A percentile compares a stretch with the other conserved stretches of the same genome.
Evolutionary conservation across 2,113 vertebrate species (phyloP).

Genomic region (Colistium nudipinnis): DNA sequence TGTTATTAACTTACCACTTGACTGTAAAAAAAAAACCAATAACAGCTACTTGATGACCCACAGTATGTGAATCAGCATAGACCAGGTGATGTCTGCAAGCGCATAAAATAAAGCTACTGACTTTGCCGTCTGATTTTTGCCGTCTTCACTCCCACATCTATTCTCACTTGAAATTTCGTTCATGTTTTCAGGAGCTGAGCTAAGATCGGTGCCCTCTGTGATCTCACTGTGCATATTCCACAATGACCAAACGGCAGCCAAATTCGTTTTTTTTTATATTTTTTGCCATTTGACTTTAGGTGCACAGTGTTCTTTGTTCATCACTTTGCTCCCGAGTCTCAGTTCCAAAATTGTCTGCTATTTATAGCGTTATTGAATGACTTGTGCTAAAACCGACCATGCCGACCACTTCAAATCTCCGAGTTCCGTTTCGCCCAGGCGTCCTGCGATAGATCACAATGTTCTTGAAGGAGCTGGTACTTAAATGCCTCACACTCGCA

Average conservation of each 20-base stretch:
- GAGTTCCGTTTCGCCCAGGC: background rate
- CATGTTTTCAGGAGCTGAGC: too few species aligned
- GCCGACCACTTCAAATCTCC: background rate
- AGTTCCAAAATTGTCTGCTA: background rate
- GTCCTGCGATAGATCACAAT: slow-evolving; percentile 44
- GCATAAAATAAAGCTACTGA: slow-evolving; percentile 66
- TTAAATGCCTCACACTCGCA: slow-evolving; percentile 30
- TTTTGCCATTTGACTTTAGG: too few species aligned
- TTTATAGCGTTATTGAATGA: slow-evolving; percentile 10
- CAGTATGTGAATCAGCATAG: slow-evolving; percentile 59
- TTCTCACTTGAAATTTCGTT: too few species aligned
- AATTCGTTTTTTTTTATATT: too few species aligned
- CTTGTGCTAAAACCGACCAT: background rate
- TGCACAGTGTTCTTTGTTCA: too few species aligned
- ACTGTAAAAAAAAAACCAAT: slow-evolving; percentile 55
- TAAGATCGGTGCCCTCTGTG: too few species aligned
- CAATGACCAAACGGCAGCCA: too few species aligned
- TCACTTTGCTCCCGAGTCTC: too few species aligned
- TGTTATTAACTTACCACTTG: slow-evolving; percentile 29
- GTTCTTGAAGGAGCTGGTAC: slow-evolving; percentile 30
- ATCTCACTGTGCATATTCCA: too few species aligned
- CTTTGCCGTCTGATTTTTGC: background rate
- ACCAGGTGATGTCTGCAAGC: slow-evolving; percentile 53
- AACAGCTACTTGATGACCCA: slow-evolving; percentile 51
- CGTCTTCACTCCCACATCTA: background rate